Evolutionary conservation across 2,113 vertebrate genomes (phyloP), one percentile per base, ranked within the genome.

Genomic region (Hoplias malabaricus): DNA sequence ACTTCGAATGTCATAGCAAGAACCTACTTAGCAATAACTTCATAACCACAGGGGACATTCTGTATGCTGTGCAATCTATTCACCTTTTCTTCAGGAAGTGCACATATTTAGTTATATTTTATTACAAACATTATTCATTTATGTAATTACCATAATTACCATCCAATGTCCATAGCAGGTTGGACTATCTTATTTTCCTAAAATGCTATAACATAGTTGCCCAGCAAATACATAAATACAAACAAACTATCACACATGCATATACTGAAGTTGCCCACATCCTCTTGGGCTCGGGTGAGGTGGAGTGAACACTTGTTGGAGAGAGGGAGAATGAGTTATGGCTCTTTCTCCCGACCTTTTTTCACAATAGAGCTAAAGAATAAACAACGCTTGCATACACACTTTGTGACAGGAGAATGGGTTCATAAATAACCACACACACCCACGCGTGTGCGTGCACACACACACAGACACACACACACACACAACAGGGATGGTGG

Each of bases 321-420:
- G n/a, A 5, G 48, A 71, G n/a, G n/a, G 59, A 53, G 61, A 42
- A 72, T 75, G 81, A 82, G 29, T 71, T 79, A 82, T 70, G 67
- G 42, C 72, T 72, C 67, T 63, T 72, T 19, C 13, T 72, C 67
- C 72, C 50, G 63, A 82, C 71, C 66, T 79, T 21, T 61, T 31
- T 56, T 53, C 72, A 82, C 81, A 82, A 82, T 82, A 43, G 59
- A 50, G 73, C 72, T 75, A 82, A 82, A 82, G 77, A 82, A 82
- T 82, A 82, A 82, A 82, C 81, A 82, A 46, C 54, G 68, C 66
- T 69, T 57, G 66, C 63, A 48, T 79, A 79, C 72, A 75, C 71
- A 75, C 36, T 27, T 56, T 12, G 21, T 79, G 77, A 75, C 81
- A 79, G 77, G 57, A 57, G 78, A 79, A 76, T 79, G 77, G 72